These are phyloP conservation scores for Himalopsyche kuldschensis DNA, from an alignment of 2,888 invertebrate species.

Conservation along the genomic window DNA sequence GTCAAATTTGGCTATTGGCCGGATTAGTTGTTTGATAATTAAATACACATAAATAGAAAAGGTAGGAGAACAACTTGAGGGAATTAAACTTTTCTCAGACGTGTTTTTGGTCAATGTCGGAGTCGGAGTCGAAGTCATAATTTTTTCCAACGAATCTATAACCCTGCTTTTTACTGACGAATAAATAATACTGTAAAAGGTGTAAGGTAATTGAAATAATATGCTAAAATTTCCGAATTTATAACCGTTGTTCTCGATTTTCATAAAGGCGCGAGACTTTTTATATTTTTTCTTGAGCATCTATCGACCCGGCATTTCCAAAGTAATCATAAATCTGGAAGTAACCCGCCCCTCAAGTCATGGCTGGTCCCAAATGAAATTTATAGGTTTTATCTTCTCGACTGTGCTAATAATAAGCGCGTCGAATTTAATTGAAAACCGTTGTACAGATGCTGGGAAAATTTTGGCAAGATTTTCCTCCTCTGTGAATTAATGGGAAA, in stretches of 20 bases:
- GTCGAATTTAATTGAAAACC: conserved; percentile 33
- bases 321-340: conserved; percentile 27
- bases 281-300: not conserved
- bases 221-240: not conserved
- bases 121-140: too few species aligned
- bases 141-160: too few species aligned
- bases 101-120: too few species aligned
- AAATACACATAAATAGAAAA: too few species aligned
- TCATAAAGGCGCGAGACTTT: not conserved
- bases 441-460: conserved; percentile 14
- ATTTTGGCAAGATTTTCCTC: conserved; percentile 21
- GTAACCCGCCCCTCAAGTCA: not conserved
- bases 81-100: too few species aligned
- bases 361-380: conserved; percentile 22
- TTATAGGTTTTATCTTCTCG: conserved; percentile 34
- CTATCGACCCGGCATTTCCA: conserved; percentile 14
- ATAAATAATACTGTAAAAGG: not conserved
- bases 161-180: too few species aligned
- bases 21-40: too few species aligned
- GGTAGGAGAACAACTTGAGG: too few species aligned
- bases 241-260: not conserved
- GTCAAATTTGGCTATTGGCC: too few species aligned
- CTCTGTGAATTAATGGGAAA: conserved; percentile 12
- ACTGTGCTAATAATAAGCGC: conserved; percentile 25
- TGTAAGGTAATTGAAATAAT: not conserved